phyloP scores from a whole-genome alignment of 2,797 vertebrate genomes.

The Acropternis orthonyx region DNA sequence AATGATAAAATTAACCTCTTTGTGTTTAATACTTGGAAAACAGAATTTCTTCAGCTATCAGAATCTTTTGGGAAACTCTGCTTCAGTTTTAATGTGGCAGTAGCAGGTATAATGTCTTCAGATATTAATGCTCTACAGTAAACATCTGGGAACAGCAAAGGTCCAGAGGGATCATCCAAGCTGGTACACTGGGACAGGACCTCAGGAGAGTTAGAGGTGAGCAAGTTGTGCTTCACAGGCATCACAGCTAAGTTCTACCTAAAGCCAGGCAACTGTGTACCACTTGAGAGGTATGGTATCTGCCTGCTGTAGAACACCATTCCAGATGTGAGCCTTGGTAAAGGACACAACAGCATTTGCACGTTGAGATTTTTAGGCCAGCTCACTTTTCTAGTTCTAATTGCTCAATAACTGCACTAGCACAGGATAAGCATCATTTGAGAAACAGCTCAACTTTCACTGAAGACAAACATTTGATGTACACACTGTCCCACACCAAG shows the following conservation, averaged over 20 bases:
- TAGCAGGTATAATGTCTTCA: not conserved
- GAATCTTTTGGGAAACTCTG: not conserved
- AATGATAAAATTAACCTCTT: not conserved
- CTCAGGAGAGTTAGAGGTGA: not conserved
- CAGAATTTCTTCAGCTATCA: not conserved
- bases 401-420: constrained; percentile 50
- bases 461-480: constrained; percentile 37
- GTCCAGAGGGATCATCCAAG: not conserved
- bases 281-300: accelerated
- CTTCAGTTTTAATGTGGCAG: not conserved
- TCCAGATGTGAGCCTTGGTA: not conserved
- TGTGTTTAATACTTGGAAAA: not conserved
- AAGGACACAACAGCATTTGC: not conserved
- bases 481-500: not conserved
- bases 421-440: constrained; percentile 11
- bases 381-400: constrained; percentile 38
- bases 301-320: not conserved
- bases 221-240: not conserved
- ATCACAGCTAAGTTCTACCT: not conserved
- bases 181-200: not conserved
- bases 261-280: accelerated
- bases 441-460: constrained; percentile 13
- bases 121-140: not conserved
- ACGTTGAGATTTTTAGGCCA: not conserved
- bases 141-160: not conserved